Evolutionary conservation across 2,888 invertebrate species (phyloP), one percentile per base, ranked within the genome.

Genomic region (Pristionchus entomophagus): DNA sequence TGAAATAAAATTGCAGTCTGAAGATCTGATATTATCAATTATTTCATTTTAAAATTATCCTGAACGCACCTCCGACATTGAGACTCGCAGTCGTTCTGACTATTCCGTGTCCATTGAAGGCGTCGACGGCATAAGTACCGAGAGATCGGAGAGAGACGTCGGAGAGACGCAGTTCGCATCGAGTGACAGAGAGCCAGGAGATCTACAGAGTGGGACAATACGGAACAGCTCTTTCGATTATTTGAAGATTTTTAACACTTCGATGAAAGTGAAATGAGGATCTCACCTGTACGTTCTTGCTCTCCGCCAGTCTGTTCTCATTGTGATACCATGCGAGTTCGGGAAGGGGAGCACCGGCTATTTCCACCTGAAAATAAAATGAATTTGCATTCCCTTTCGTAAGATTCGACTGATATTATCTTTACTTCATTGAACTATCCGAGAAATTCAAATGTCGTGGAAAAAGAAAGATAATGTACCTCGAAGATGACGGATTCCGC

Each of bases 251-350:
- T 81, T 32, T 26, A 10, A 19, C 8, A 80, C 29, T 51, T 6
- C 49, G n/a, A n/a, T 53, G 32, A 32, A 26, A n/a, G 14, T 85
- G 38, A 81, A 49, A 6, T 35, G 4, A n/a, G 22, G n/a, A 83
- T 35, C 83, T 62, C 8, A 89, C 89, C 86, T 90, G 86, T 62
- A 91, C 84, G 69, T 88, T 88, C 82, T 88, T 89, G 62, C 88
- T 88, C 86, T 91, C 91, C 22, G 87, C 81, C 41, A 92, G 85
- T 85, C 89, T 88, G 77, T 88, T 82, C 26, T 91, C 92, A 77
- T 92, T 91, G 87, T 91, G 90, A 80, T 88, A 91, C 92, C 92
- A 93, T 26, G 87, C 88, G 78, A 93, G 86, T 77, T 92, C 91
- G n/a, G 92, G 92, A 53, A 88, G 86, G 29, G 93, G 93, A 69